These are phyloP conservation scores for Silvanus unidentatus DNA, from an alignment of 2,888 invertebrate species.

Conservation along the genomic window DNA sequence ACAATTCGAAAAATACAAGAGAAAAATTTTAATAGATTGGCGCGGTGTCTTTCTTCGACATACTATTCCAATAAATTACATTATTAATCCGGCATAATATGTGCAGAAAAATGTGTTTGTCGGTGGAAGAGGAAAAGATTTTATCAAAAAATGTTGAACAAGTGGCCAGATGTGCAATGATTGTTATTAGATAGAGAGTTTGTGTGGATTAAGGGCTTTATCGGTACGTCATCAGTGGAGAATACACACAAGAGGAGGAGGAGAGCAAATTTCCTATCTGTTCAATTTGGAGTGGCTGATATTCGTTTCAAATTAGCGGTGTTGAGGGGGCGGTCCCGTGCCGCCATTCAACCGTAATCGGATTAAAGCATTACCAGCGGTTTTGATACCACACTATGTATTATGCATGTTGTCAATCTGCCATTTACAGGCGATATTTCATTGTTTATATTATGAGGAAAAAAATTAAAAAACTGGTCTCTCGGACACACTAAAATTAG, in stretches of 20 bases:
- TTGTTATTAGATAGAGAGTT: constrained; percentile 7
- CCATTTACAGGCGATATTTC: too few species aligned
- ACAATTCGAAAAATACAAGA: too few species aligned
- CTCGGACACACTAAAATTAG: too few species aligned
- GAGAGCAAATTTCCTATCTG: neutral
- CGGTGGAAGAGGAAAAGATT: neutral
- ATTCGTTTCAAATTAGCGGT: constrained; percentile 15
- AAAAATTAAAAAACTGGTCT: too few species aligned
- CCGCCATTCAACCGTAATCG: constrained; percentile 25
- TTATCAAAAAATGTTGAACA: constrained; percentile 3
- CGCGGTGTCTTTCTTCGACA: too few species aligned
- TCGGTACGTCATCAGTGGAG: constrained; percentile 6
- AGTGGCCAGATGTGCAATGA: constrained; percentile 26
- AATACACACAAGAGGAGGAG: neutral
- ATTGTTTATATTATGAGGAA: too few species aligned
- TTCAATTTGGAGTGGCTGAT: constrained; percentile 8
- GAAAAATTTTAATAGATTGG: too few species aligned
- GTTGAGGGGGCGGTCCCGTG: constrained; percentile 17
- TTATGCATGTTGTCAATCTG: too few species aligned
- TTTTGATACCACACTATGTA: constrained; percentile 7
- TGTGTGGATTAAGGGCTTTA: constrained; percentile 9
- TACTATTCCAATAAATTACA: too few species aligned
- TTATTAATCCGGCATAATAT: too few species aligned
- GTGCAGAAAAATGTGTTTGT: neutral
- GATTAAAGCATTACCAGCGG: constrained; percentile 20